A percentile compares a stretch with the other conserved stretches of the same genome.
phyloP scores from a whole-genome alignment of 2,113 vertebrate species.

The Aphyosemion australe region DNA sequence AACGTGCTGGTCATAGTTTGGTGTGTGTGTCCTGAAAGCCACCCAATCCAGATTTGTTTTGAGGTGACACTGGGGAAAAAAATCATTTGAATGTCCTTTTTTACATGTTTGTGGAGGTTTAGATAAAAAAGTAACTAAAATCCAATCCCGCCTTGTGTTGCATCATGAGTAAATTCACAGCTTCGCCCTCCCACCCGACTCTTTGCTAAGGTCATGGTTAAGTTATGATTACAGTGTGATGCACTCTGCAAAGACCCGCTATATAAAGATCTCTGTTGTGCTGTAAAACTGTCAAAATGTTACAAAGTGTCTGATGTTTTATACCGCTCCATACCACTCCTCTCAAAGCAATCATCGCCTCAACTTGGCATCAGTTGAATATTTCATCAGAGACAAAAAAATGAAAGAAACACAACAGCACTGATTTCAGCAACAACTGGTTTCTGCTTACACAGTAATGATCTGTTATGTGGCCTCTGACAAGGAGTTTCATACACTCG shows the following conservation, averaged over 20 bases:
- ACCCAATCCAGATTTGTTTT: not conserved
- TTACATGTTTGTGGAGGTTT: not conserved
- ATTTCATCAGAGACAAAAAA: constrained; percentile 51
- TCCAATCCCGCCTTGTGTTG: constrained; percentile 20
- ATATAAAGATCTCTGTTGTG: constrained; percentile 62
- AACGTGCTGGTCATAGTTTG: constrained; percentile 47
- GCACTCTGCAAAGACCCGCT: constrained; percentile 56
- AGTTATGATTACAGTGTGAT: constrained; percentile 70
- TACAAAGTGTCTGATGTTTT: constrained; percentile 56
- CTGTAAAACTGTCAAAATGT: constrained; percentile 72
- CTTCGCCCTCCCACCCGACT: constrained; percentile 25
- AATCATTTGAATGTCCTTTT: no score
- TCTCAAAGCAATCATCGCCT: constrained; percentile 40
- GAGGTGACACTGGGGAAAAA: no score
- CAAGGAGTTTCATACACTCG: constrained; percentile 14
- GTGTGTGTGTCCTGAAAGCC: constrained; percentile 1
- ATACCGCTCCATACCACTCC: constrained; percentile 1
- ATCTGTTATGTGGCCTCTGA: constrained; percentile 40
- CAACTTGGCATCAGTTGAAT: constrained; percentile 41
- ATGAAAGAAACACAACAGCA: constrained; percentile 27
- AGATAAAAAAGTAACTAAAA: constrained; percentile 14
- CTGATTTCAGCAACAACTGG: constrained; percentile 38
- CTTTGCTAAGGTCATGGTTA: constrained; percentile 62
- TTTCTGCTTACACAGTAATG: no score
- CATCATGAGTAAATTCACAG: constrained; percentile 38